Percentiles rank a stretch among this genome's conserved stretches.
Conservation (phyloP, 2,888 invertebrate species). For the Neocrepidodera transversa region DNA sequence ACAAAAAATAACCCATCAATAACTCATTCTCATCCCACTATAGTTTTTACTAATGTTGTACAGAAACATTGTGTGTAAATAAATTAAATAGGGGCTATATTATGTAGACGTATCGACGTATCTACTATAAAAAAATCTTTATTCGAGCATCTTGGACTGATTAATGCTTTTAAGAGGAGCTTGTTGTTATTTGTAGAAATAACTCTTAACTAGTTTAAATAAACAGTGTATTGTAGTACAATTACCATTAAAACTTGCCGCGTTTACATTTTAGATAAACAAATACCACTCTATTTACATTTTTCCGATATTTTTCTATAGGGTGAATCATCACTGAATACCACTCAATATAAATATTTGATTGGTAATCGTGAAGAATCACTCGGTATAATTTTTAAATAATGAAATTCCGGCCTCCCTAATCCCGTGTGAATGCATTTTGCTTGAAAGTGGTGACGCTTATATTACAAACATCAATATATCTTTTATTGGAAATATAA, state of each 20-base stretch:
- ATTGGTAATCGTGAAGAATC: not conserved
- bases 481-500: too few relatives aligned
- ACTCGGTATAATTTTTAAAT: conserved; percentile 9
- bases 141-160: conserved; percentile 57
- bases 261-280: conserved; percentile 29
- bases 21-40: conserved; percentile 7
- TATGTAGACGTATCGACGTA: conserved; percentile 44
- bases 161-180: conserved; percentile 53
- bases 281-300: conserved; percentile 38
- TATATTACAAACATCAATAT: conserved; percentile 38
- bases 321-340: not conserved
- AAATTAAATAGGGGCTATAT: conserved; percentile 44
- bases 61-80: conserved; percentile 48
- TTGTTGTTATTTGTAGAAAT: conserved; percentile 43
- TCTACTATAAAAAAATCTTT: conserved; percentile 48
- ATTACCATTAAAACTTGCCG: conserved; percentile 55
- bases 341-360: not conserved
- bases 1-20: conserved; percentile 9
- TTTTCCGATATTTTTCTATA: conserved; percentile 37
- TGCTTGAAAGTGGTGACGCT: conserved; percentile 38
- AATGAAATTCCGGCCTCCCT: conserved; percentile 33
- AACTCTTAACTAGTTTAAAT: conserved; percentile 38
- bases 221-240: conserved; percentile 52
- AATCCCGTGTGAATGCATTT: conserved; percentile 39
- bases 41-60: conserved; percentile 42